phyloP scores from a whole-genome alignment of 2,113 vertebrate genomes.

The Chionis minor region DNA sequence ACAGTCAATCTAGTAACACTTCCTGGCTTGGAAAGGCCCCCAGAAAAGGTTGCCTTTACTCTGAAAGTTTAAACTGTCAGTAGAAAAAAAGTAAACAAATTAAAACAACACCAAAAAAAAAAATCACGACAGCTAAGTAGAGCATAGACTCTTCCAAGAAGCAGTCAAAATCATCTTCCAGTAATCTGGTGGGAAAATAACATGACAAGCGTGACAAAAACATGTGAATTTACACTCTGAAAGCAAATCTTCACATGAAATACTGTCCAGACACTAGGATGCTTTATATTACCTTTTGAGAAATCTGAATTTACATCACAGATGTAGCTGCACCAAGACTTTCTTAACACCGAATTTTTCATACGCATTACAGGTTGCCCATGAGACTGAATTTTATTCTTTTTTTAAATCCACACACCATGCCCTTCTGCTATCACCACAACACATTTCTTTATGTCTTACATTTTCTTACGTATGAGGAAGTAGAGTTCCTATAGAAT shows the following conservation, averaged over 20 bases:
- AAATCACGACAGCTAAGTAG: neutral
- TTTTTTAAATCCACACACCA: neutral
- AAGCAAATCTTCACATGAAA: neutral
- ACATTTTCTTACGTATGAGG: neutral
- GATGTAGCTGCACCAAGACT: neutral
- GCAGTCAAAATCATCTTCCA: neutral
- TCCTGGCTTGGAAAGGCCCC: neutral
- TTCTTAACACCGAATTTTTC: neutral
- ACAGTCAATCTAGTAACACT: neutral
- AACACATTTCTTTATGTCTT: neutral
- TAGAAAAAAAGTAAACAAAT: no score
- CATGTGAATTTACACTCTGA: neutral
- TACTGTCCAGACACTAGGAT: neutral
- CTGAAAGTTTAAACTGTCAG: neutral
- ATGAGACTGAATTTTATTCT: neutral
- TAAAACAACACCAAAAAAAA: neutral
- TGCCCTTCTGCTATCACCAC: neutral
- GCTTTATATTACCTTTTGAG: neutral
- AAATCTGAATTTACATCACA: neutral
- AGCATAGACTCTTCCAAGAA: neutral
- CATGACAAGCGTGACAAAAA: neutral
- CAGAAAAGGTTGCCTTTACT: neutral
- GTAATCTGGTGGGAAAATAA: neutral
- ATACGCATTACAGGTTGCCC: neutral
- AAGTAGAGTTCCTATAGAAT: neutral